Evolutionary conservation across 2,113 vertebrate genomes (phyloP), one percentile per base, ranked within the genome.

Genomic region (Crocuta crocuta): DNA sequence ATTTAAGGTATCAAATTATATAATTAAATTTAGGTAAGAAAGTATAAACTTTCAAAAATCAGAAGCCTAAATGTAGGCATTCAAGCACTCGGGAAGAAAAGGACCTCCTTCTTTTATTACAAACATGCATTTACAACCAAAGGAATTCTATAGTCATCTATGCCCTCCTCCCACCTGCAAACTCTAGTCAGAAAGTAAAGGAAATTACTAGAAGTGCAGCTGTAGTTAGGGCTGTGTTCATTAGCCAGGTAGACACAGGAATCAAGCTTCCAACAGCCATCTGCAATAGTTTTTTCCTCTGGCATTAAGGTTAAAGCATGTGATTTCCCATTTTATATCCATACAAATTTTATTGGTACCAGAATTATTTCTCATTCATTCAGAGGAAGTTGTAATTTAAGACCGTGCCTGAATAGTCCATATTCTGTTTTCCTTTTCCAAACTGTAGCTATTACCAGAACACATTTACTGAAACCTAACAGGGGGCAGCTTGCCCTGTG

Each of bases 301-400:
- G 73, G 89, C 83, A 63, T 89, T 93, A 78, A 61, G 50, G 83
- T 93, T 35, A 89, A 94, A 50, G 23, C 68, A 74, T 89, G 58
- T n/a, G 33, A 94, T 93, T 96, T 95, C 96, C 98, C 92, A 80
- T 89, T 96, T 80, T 94, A 80, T 95, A 65, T 68, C 73, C 65
- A 90, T 84, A 92, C 82, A 98, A 97, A 96, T 98, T 92, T 95
- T 95, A 96, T 98, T 98, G 97, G 65, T 68, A 70, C 24, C 82
- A 97, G 53, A 94, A 86, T 91, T 16, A 89, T 95, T 97, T 97
- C 89, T 96, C 83, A 96, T 97, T 84, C 89, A 79, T 89, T 97
- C 80, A 70, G 78, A 92, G 61, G n/a, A 97, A 82, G 66, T 94
- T 73, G 80, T 82, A 97, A 97, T 4, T n/a, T 63, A 89, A 39